Evolutionary conservation across 2,113 vertebrate species (phyloP), one percentile per base, ranked within the genome.

Genomic region (Pandion haliaetus): DNA sequence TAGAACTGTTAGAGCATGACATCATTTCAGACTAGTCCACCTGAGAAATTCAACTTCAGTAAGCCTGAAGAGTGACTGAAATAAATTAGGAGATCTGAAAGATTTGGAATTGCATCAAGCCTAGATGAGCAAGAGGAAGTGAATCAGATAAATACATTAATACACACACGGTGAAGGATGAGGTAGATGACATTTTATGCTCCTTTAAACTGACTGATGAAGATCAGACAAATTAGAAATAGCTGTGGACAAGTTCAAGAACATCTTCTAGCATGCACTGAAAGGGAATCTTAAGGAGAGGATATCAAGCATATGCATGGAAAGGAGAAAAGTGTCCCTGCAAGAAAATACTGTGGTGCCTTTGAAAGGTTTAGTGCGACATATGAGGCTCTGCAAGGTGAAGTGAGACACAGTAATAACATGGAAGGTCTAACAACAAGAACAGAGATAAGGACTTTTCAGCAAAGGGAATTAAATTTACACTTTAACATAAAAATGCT

Each of bases 201-300:
- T 97, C 94, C 97, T 98, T 98, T 98, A 98, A 98, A 97, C 97
- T 97, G 97, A 98, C 95, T 98, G 98, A 98, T 98, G 97, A 98
- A 98, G 97, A 98, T 97, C 97, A 98, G 96, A 97, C 96, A 98
- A 98, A 98, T 98, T 98, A 98, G 97, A 98, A 98, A 98, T 95
- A 95, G 90, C 94, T 97, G 91, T 95, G 89, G 96, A 98, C 97
- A 98, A 97, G 97, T 97, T 98, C 95, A 98, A 97, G 94, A 97
- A 95, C 0, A 1, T 97, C 95, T 98, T 93, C 95, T 82, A 81
- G 79, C 21, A 28, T 14, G 81, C 88, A 96, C 91, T 90, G 78
- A 96, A 98, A 96, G 90, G n/a, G 88, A 98, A 97, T 97, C 74
- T 97, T 98, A 97, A 98, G 92, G 45, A 98, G 87, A 77, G 21